Conservation (phyloP, 2,888 invertebrate genomes). For the Rotaria socialis region DNA sequence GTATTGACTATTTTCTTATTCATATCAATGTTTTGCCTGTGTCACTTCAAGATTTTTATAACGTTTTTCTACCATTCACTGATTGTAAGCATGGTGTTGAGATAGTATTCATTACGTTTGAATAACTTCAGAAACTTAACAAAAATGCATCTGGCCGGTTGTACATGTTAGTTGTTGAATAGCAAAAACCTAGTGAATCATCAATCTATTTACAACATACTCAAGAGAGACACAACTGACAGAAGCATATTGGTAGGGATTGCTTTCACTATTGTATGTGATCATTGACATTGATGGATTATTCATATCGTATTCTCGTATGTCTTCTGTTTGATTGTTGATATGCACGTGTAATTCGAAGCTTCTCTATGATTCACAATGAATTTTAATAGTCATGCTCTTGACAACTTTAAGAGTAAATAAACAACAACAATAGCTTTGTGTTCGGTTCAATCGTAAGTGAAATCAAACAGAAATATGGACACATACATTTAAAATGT, state of each 20-base stretch:
- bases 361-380: not conserved
- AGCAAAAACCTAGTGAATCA: not conserved
- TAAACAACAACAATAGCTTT: not conserved
- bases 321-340: not conserved
- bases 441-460: not conserved
- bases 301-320: not conserved
- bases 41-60: not conserved
- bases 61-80: not conserved
- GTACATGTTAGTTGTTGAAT: too few species aligned
- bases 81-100: not conserved
- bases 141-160: not conserved
- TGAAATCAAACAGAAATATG: not conserved
- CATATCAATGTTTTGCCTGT: not conserved
- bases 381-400: not conserved
- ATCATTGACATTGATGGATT: not conserved
- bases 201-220: not conserved
- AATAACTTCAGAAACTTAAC: not conserved
- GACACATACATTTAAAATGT: not conserved
- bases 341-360: not conserved
- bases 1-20: not conserved
- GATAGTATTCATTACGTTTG: not conserved
- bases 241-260: too few species aligned
- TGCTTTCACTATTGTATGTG: not conserved
- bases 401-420: not conserved
- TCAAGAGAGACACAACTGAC: not conserved